Conservation (phyloP, 2,888 invertebrate species). For the Cremastinae sp. region DNA sequence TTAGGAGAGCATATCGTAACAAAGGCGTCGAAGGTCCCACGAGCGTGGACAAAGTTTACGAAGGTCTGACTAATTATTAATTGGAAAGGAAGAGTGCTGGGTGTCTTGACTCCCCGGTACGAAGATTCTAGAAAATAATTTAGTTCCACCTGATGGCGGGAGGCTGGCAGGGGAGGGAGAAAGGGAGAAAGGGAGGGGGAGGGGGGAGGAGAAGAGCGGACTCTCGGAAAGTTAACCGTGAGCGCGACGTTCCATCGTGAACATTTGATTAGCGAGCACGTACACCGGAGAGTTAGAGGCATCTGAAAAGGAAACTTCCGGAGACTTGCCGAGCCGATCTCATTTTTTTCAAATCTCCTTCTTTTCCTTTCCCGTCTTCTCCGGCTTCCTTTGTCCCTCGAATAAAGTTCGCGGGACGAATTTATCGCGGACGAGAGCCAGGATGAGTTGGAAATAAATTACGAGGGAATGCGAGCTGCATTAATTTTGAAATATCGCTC, state of each 20-base stretch:
- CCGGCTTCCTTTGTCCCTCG: neutral
- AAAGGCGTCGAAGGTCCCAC: constrained; percentile 17
- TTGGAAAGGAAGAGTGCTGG: neutral
- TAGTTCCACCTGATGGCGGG: constrained; percentile 10
- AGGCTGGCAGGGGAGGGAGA: neutral
- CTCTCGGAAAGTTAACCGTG: neutral
- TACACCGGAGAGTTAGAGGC: neutral
- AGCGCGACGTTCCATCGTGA: neutral
- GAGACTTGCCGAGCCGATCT: constrained; percentile 13
- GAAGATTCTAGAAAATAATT: constrained; percentile 45
- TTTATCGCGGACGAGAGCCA: constrained; percentile 4
- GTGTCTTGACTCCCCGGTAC: neutral
- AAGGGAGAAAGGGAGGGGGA: neutral
- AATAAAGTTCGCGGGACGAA: constrained; percentile 12
- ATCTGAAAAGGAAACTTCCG: constrained; percentile 4
- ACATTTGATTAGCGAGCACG: constrained; percentile 15
- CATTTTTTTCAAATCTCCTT: neutral
- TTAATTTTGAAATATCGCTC: constrained; percentile 2
- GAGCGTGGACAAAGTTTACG: constrained; percentile 29
- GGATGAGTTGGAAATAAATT: too few species aligned
- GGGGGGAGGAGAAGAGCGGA: neutral
- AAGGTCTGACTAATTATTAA: constrained; percentile 46
- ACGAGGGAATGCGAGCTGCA: neutral
- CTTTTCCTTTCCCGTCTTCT: neutral
- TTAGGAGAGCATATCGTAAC: constrained; percentile 27